These are phyloP conservation scores for Trissoscelio sp. DNA, from an alignment of 2,888 invertebrate species.

Conservation along the genomic window DNA sequence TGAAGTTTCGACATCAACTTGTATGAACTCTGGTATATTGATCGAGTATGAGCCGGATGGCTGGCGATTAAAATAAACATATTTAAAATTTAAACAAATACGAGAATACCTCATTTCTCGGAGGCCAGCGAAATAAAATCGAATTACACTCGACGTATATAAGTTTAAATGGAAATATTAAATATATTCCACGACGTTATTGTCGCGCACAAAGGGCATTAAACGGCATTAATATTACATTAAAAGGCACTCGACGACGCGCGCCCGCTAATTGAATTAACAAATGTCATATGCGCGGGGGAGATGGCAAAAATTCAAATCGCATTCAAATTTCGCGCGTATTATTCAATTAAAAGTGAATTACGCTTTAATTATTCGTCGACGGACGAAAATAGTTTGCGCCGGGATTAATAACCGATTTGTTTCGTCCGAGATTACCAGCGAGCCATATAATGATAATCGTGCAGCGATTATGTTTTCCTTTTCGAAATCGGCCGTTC, in stretches of 20 bases:
- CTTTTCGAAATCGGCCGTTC: slow-evolving; percentile 39
- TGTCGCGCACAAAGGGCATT: slow-evolving; percentile 16
- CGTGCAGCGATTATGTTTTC: slow-evolving; percentile 43
- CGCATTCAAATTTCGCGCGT: slow-evolving; percentile 5
- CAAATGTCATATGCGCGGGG: slow-evolving; percentile 11
- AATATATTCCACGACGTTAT: slow-evolving; percentile 9
- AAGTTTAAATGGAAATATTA: slow-evolving; percentile 23
- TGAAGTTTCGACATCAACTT: too few species aligned
- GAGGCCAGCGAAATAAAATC: background rate
- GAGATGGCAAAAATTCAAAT: slow-evolving; percentile 20
- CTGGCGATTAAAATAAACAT: slow-evolving; percentile 45
- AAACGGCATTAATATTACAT: slow-evolving; percentile 25
- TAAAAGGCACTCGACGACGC: slow-evolving; percentile 19
- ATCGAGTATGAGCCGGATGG: slow-evolving; percentile 10
- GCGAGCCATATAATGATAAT: slow-evolving; percentile 22
- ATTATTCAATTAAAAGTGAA: slow-evolving; percentile 4
- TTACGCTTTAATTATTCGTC: slow-evolving; percentile 6
- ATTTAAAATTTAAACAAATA: slow-evolving; percentile 36
- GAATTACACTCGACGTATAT: background rate
- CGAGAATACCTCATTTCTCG: background rate
- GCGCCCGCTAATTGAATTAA: slow-evolving; percentile 22
- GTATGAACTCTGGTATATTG: slow-evolving; percentile 12
- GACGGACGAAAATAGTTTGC: background rate
- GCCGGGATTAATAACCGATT: slow-evolving; percentile 50
- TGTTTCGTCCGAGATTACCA: slow-evolving; percentile 22